Evolutionary conservation across 2,797 vertebrate genomes (phyloP).

Genomic region (Oreochromis grahami): DNA sequence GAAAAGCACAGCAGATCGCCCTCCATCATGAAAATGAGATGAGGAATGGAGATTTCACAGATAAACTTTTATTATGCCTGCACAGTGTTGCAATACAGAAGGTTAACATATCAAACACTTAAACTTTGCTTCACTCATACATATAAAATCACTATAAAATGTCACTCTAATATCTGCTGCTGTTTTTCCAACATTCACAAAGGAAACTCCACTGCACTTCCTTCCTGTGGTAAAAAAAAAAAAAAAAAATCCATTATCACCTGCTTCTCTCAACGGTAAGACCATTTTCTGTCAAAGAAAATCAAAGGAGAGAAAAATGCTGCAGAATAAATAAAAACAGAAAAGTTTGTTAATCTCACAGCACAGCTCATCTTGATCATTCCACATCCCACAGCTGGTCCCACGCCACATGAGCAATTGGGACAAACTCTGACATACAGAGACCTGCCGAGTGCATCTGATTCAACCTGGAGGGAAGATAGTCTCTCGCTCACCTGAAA

Average conservation of each 20-base stretch:
- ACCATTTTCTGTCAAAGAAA: conserved; percentile 67
- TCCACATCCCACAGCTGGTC: not conserved
- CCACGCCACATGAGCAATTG: not conserved
- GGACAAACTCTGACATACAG: not conserved
- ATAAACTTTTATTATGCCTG: conserved; percentile 74
- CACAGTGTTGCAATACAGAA: conserved; percentile 67
- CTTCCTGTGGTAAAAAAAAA: conserved; percentile 28
- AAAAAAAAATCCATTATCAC: not conserved
- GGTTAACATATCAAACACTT: conserved; percentile 70
- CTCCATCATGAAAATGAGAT: not conserved
- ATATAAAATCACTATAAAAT: conserved; percentile 80
- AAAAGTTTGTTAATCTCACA: not conserved
- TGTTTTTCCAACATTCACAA: conserved; percentile 51
- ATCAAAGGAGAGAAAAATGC: conserved; percentile 14
- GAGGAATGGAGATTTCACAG: conserved; percentile 37
- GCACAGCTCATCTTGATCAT: not conserved
- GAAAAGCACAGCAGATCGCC: not conserved
- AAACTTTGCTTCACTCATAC: conserved; percentile 49
- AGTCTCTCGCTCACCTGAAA: not conserved
- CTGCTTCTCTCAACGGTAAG: conserved; percentile 42
- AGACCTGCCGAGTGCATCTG: not conserved
- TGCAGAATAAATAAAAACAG: conserved; percentile 68
- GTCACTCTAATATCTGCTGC: conserved; percentile 55
- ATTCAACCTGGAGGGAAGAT: not conserved
- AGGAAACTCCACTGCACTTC: conserved; percentile 19